A percentile compares a stretch with the other conserved stretches of the same genome.
These are phyloP conservation scores for Eulemur rufifrons DNA, from an alignment of 2,113 vertebrate genomes.

Conservation along the genomic window DNA sequence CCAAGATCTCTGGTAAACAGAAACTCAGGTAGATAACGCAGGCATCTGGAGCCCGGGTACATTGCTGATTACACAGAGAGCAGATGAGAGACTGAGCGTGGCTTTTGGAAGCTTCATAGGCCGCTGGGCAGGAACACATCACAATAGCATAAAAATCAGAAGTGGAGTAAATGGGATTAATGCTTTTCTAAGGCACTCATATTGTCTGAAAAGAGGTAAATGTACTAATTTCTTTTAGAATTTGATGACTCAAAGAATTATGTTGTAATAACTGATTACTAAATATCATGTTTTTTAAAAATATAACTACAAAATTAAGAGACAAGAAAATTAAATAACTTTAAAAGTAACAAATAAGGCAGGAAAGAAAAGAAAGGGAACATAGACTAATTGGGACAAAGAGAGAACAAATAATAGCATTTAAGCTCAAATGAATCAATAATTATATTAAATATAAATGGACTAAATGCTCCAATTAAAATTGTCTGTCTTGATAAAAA, in stretches of 20 bases:
- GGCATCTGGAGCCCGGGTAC: neutral
- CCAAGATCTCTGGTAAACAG: neutral
- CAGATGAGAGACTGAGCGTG: neutral
- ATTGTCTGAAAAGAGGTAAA: neutral
- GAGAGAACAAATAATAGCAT: neutral
- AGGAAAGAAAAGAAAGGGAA: neutral
- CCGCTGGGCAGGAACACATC: neutral
- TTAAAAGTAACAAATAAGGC: neutral
- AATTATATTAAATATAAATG: conserved; percentile 20
- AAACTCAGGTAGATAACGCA: neutral
- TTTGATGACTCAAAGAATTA: neutral
- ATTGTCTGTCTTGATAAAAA: neutral
- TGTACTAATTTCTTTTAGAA: neutral
- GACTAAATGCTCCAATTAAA: neutral
- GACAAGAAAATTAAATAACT: neutral
- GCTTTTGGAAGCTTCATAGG: rapidly evolving
- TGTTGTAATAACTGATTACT: neutral
- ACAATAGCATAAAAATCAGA: neutral
- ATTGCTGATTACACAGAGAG: neutral
- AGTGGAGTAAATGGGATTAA: neutral
- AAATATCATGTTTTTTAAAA: neutral
- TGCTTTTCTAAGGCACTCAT: neutral
- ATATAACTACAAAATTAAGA: neutral
- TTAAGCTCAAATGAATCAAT: neutral
- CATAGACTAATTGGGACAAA: neutral